Base-by-base conservation (phyloP, 2,888 invertebrate species). In the Tortrix viridana region DNA sequence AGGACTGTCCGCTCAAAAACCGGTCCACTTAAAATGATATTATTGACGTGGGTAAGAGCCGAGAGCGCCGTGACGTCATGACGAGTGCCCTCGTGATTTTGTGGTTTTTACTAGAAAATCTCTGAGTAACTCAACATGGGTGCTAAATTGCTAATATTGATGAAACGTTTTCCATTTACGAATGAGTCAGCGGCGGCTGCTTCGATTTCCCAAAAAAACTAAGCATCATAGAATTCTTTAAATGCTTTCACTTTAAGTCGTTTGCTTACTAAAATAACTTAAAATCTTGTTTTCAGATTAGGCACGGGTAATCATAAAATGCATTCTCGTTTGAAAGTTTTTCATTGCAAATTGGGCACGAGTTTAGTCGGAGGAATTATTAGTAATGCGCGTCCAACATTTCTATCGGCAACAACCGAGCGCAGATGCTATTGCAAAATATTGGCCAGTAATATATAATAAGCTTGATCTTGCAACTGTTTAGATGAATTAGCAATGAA, bases 11-110 rank as follows among this genome's bases (percentile, higher is more conserved):
- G 74, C 73, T 66, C 67, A 67, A 73, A 75, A 88, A 89, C 89
- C 89, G 89, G 89, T 89, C 75, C 84, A 84, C 83, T 87, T 86
- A 84, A 81, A 86, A 83, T 83, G 73, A 85, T 87, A 86, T 82
- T 85, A 82, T 85, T 86, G 81, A 84, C 77, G 84, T 80, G 80
- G 77, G 76, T 74, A 72, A 73, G 74, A 74, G 71, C 67, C 66
- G 55, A 60, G 41, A n/a, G 41, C 16, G 56, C 56, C 32, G 66
- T 66, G 55, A 59, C 59, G 55, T 66, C 54, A 59, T 16, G 41
- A 41, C 41, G 6, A 54, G 48, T 49, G 47, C 41, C 44, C 49
- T 46, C 54, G 59, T 63, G 38, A 47, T 60, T 52, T 68, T 70
- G 70, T 66, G 73, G 74, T 73, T 76, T 79, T 80, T 76, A 77